A percentile compares a stretch with the other conserved stretches of the same genome.
Evolutionary conservation across 2,888 invertebrate species (phyloP).

Genomic region (Frankliniella fusca): DNA sequence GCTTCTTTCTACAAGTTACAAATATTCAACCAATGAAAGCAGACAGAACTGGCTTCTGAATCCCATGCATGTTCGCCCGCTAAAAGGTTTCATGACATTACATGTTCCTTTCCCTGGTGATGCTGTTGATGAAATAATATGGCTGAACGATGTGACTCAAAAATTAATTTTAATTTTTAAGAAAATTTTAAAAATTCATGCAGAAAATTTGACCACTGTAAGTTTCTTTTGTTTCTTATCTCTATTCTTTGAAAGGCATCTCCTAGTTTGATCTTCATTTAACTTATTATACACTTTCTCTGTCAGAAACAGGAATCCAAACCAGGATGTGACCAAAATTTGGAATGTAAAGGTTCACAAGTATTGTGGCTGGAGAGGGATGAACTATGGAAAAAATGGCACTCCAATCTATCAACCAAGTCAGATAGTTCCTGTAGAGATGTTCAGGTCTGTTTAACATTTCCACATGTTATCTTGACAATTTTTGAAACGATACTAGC

Average conservation of each 20-base stretch:
- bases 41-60: conserved; percentile 27
- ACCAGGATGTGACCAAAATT: conserved; percentile 9
- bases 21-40: conserved; percentile 40
- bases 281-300: background rate
- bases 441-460: background rate
- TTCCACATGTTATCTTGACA: background rate
- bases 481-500: background rate
- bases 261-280: background rate
- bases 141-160: conserved; percentile 43
- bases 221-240: background rate
- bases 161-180: conserved; percentile 44
- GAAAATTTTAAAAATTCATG: conserved; percentile 44
- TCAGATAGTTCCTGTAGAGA: background rate
- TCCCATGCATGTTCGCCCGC: conserved; percentile 36
- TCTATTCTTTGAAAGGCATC: background rate
- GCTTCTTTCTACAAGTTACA: conserved; percentile 40
- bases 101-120: background rate
- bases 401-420: too few relatives aligned
- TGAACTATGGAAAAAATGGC: background rate
- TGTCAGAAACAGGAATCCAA: background rate
- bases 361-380: background rate
- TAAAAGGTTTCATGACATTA: conserved; percentile 22
- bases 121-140: conserved; percentile 34
- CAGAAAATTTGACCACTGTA: conserved; percentile 38
- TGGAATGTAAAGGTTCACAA: background rate